Evolutionary conservation across 2,113 vertebrate genomes (phyloP).

Genomic region (Urocolius indicus): DNA sequence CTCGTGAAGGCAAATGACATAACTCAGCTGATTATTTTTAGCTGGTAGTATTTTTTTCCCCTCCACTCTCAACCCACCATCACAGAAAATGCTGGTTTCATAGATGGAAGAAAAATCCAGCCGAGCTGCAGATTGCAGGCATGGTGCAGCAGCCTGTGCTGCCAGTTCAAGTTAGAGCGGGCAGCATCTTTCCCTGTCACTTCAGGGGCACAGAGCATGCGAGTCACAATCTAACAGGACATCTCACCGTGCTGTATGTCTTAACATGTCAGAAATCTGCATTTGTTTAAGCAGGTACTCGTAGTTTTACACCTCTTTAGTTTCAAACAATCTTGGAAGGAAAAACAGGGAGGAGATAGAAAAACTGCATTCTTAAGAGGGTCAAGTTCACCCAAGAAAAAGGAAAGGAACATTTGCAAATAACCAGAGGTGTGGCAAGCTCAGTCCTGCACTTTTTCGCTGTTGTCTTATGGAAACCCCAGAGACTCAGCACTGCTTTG

Average conservation of each 20-base stretch:
- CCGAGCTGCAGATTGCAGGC: neutral
- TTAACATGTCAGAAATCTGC: neutral
- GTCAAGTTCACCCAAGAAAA: neutral
- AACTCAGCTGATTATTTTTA: slow-evolving; percentile 40
- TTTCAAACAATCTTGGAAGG: neutral
- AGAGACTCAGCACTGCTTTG: neutral
- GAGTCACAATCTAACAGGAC: neutral
- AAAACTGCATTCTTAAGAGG: neutral
- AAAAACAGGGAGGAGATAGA: neutral
- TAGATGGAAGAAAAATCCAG: neutral
- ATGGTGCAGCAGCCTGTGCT: slow-evolving; percentile 29
- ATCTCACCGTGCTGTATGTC: neutral
- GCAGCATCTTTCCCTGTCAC: neutral
- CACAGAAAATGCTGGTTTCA: neutral
- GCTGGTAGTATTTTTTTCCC: neutral
- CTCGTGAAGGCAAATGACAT: neutral
- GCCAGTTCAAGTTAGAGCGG: slow-evolving; percentile 10
- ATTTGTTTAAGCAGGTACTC: neutral
- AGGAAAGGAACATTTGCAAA: neutral
- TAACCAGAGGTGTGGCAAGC: slow-evolving; percentile 41
- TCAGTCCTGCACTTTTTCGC: neutral
- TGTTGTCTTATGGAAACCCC: neutral
- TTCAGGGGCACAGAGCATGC: neutral
- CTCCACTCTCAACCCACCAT: neutral
- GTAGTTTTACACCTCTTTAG: neutral